These are phyloP conservation scores for Hirtodrosophila trivittata DNA, from an alignment of 2,888 invertebrate genomes.

Conservation along the genomic window DNA sequence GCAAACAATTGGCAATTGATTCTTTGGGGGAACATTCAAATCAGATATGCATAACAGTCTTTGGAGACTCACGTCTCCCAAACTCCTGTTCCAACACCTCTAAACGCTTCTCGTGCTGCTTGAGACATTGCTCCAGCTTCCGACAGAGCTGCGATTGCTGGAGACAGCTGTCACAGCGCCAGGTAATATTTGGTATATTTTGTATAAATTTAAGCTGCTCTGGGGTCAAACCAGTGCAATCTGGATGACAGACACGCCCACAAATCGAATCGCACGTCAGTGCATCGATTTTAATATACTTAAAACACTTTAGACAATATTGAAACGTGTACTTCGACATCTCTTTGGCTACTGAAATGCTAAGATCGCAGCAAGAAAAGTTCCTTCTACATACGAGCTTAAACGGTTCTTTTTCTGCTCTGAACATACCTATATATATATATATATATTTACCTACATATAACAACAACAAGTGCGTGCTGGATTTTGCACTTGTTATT, in stretches of 20 bases:
- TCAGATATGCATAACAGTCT: background rate
- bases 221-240: slow-evolving; percentile 31
- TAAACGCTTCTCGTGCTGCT: slow-evolving; percentile 61
- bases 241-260: slow-evolving; percentile 34
- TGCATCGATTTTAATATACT: slow-evolving; percentile 5
- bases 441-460: background rate
- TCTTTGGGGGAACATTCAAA: no score
- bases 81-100: slow-evolving; percentile 39
- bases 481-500: slow-evolving; percentile 20
- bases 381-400: slow-evolving; percentile 2
- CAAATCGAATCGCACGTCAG: slow-evolving; percentile 48
- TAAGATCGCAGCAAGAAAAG: slow-evolving; percentile 10
- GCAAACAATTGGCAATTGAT: background rate
- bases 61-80: slow-evolving; percentile 30
- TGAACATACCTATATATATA: slow-evolving; percentile 9
- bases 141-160: background rate
- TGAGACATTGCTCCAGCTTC: slow-evolving; percentile 46
- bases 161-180: slow-evolving; percentile 53
- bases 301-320: slow-evolving; percentile 50
- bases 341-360: slow-evolving; percentile 37
- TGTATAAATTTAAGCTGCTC: slow-evolving; percentile 35
- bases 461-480: slow-evolving; percentile 16
- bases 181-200: slow-evolving; percentile 33
- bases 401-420: slow-evolving; percentile 51
- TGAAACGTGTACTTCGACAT: slow-evolving; percentile 55